Percentiles rank a stretch among this genome's conserved stretches.
These are phyloP conservation scores for Gryllus longicercus DNA, from an alignment of 2,888 invertebrate genomes.

Conservation along the genomic window DNA sequence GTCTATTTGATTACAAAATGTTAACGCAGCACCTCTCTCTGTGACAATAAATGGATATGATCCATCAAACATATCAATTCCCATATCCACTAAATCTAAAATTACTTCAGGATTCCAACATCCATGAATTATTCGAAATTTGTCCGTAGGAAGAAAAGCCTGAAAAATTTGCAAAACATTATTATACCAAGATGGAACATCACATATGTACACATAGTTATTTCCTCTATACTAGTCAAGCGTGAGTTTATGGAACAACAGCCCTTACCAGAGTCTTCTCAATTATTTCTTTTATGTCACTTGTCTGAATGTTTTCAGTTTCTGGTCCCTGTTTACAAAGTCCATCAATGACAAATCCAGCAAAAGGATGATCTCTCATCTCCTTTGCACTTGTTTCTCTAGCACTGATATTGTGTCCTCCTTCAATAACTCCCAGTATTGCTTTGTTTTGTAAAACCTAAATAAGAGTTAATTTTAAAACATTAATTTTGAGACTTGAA, in stretches of 20 bases:
- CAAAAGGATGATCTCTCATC: constrained; percentile 56
- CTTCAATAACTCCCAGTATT: constrained; percentile 67
- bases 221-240: neutral
- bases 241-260: neutral
- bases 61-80: constrained; percentile 86
- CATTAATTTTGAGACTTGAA: neutral
- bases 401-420: constrained; percentile 58
- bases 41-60: constrained; percentile 73
- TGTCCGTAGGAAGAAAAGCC: constrained; percentile 63
- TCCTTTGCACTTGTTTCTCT: constrained; percentile 63
- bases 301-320: constrained; percentile 52
- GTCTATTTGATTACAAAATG: neutral
- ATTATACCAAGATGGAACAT: neutral
- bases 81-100: constrained; percentile 67
- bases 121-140: constrained; percentile 71
- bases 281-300: constrained; percentile 59
- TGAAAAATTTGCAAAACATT: constrained; percentile 44
- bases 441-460: constrained; percentile 51
- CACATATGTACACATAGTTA: constrained; percentile 24
- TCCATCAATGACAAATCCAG: constrained; percentile 78
- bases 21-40: constrained; percentile 64
- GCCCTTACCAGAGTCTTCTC: constrained; percentile 58
- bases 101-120: constrained; percentile 73
- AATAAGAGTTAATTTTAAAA: constrained; percentile 24
- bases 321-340: constrained; percentile 70